Conservation (phyloP, 1,140 invertebrate genomes). For the Armadillidium nasatum region DNA sequence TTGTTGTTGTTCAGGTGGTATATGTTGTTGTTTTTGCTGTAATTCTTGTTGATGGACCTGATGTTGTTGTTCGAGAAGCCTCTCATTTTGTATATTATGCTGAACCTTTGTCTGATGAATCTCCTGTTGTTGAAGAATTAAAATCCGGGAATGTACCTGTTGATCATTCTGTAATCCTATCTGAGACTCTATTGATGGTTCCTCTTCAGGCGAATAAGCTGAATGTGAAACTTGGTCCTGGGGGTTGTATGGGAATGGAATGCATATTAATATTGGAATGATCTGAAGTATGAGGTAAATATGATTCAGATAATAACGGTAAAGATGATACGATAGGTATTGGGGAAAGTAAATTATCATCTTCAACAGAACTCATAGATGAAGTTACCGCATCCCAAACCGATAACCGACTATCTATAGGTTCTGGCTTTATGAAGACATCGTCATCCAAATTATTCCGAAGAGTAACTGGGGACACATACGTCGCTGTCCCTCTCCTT, state of each 20-base stretch:
- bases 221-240: conserved; percentile 16
- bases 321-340: neutral
- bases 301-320: neutral
- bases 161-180: no score
- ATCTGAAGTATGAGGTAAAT: neutral
- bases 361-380: conserved; percentile 79
- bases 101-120: no score
- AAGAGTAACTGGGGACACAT: conserved; percentile 25
- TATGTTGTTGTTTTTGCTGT: neutral
- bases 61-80: neutral
- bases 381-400: conserved; percentile 84
- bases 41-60: neutral
- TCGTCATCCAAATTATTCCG: conserved; percentile 28
- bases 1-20: neutral
- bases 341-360: conserved; percentile 63
- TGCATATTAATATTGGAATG: conserved; percentile 21
- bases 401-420: conserved; percentile 48
- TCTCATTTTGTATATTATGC: no score
- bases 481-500: conserved; percentile 24
- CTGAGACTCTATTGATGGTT: no score
- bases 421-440: conserved; percentile 36
- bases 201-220: no score
- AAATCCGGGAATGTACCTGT: no score
- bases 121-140: no score
- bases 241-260: conserved; percentile 3